Conservation (phyloP, 2,888 invertebrate species). For the Alsophila aescularia region DNA sequence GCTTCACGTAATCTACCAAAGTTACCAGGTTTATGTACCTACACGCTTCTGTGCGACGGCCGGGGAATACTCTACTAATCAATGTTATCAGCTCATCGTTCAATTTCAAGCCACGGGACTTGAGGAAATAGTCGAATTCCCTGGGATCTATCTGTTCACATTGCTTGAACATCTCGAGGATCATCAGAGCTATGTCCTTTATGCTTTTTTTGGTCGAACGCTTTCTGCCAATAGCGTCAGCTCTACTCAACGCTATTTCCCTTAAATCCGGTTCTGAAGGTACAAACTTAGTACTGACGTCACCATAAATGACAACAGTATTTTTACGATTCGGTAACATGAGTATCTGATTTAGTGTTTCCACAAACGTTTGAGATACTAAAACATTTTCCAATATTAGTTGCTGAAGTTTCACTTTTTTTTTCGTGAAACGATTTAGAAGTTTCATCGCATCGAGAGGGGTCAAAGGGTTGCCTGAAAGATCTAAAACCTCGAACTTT, state of each 20-base stretch:
- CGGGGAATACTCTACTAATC: slow-evolving; percentile 48
- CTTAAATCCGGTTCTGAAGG: slow-evolving; percentile 46
- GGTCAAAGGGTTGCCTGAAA: too few species aligned
- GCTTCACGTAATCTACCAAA: slow-evolving; percentile 55
- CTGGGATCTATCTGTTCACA: not conserved
- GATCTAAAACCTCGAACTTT: too few species aligned
- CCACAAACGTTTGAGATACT: too few species aligned
- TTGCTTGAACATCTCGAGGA: too few species aligned
- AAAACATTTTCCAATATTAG: too few species aligned
- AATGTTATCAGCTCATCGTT: slow-evolving; percentile 53
- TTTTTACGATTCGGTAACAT: too few species aligned
- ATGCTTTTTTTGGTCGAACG: slow-evolving; percentile 45
- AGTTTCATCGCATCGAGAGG: too few species aligned
- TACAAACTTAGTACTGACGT: too few species aligned
- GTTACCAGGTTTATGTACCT: slow-evolving; percentile 48
- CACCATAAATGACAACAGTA: too few species aligned
- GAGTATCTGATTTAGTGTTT: too few species aligned
- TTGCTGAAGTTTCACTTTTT: too few species aligned
- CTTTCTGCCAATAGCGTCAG: slow-evolving; percentile 30
- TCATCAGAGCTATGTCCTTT: not conserved
- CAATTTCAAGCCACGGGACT: slow-evolving; percentile 38
- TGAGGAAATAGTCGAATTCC: not conserved
- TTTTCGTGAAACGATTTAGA: too few species aligned
- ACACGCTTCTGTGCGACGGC: slow-evolving; percentile 36
- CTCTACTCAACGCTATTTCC: slow-evolving; percentile 55